Evolutionary conservation across 2,888 invertebrate genomes (phyloP).

Genomic region (Athalia cordata): DNA sequence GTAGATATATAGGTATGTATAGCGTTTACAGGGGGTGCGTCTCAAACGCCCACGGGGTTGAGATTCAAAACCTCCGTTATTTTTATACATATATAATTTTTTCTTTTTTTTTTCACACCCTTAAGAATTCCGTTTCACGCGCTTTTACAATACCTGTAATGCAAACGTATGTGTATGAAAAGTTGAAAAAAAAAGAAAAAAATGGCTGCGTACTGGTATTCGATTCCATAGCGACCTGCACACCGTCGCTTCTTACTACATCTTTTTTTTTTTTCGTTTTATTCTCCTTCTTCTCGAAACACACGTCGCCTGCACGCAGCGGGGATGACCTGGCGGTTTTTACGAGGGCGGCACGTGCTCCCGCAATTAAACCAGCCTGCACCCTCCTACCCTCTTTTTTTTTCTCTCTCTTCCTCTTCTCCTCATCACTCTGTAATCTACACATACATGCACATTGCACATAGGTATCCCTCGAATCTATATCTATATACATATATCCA

Average conservation of each 20-base stretch:
- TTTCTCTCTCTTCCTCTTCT: constrained; percentile 49
- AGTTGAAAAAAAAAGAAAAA: no score
- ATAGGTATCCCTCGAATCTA: background rate
- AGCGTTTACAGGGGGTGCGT: background rate
- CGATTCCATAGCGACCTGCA: no score
- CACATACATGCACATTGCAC: constrained; percentile 19
- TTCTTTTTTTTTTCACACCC: no score
- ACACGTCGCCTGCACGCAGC: background rate
- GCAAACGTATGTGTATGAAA: no score
- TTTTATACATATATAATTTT: no score
- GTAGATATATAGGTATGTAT: no score
- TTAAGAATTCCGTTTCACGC: no score
- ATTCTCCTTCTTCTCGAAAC: background rate
- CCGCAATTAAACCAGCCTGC: constrained; percentile 58
- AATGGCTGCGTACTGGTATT: no score
- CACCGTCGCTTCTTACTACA: background rate
- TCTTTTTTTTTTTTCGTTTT: background rate
- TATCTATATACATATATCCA: background rate
- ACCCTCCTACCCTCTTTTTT: constrained; percentile 45
- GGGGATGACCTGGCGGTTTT: constrained; percentile 50
- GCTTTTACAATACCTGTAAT: no score
- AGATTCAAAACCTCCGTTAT: no score
- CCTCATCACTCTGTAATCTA: constrained; percentile 25
- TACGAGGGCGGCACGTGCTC: constrained; percentile 56
- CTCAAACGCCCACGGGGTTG: no score